Evolutionary conservation across 2,797 vertebrate genomes (phyloP).

Genomic region (Melanotaenia boesemani): DNA sequence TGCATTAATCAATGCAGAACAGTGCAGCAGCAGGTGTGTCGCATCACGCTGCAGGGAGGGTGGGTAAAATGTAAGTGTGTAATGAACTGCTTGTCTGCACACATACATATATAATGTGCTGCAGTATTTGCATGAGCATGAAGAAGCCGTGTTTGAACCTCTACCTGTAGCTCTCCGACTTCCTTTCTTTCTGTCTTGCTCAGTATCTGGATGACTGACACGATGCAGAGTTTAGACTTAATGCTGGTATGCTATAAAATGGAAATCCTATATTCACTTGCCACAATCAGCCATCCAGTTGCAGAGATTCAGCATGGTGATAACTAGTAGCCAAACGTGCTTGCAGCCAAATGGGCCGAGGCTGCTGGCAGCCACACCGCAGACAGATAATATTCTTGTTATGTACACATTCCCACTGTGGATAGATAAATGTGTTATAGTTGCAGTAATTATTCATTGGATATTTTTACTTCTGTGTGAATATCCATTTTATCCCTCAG

Average conservation of each 20-base stretch:
- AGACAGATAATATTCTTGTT: conserved; percentile 69
- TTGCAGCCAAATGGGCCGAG: conserved; percentile 64
- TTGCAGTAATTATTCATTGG: conserved; percentile 70
- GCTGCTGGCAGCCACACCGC: conserved; percentile 61
- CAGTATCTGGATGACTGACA: conserved; percentile 37
- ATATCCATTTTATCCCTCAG: conserved; percentile 45
- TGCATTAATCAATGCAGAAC: conserved; percentile 30
- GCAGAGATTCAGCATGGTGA: conserved; percentile 61
- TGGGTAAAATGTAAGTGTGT: not conserved
- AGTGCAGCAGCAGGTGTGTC: conserved; percentile 22
- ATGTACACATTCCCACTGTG: conserved; percentile 66
- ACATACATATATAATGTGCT: not conserved
- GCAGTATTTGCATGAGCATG: not conserved
- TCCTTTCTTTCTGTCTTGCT: conserved; percentile 17
- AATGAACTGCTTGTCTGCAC: not conserved
- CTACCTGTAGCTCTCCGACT: conserved; percentile 7
- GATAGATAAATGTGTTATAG: conserved; percentile 66
- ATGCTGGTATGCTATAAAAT: conserved; percentile 40
- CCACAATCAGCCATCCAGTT: conserved; percentile 52
- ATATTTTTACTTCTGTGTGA: conserved; percentile 54
- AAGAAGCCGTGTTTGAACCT: conserved; percentile 8
- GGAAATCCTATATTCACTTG: conserved; percentile 49
- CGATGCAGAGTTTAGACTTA: conserved; percentile 35
- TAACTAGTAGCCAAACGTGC: conserved; percentile 63
- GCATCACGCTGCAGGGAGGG: conserved; percentile 18